Percentiles rank a stretch among this genome's conserved stretches.
These are phyloP conservation scores for Lycocerus yunnanus DNA, from an alignment of 2,888 invertebrate species.

Conservation along the genomic window DNA sequence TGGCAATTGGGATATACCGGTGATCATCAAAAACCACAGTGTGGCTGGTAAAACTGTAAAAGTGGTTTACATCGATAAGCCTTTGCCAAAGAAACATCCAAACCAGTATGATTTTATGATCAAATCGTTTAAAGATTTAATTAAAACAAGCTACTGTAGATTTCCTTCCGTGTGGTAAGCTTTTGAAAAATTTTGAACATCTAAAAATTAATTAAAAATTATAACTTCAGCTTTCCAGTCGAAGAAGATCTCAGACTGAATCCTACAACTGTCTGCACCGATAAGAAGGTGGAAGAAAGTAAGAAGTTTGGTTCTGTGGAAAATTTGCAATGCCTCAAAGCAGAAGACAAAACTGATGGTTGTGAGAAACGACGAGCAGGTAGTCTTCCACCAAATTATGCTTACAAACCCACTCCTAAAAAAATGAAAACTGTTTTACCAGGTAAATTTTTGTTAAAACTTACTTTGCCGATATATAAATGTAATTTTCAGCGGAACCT, in stretches of 20 bases:
- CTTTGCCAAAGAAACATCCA: conserved; percentile 39
- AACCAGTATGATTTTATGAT: conserved; percentile 39
- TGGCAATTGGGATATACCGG: conserved; percentile 45
- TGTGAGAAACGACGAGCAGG: not conserved
- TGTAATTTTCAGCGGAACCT: not conserved
- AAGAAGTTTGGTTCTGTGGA: not conserved
- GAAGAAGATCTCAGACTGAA: not conserved
- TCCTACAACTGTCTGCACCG: not conserved
- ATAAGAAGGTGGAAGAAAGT: not conserved
- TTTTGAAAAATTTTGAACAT: too few species aligned
- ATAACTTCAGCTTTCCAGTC: too few species aligned
- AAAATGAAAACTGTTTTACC: not conserved
- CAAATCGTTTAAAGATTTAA: conserved; percentile 40
- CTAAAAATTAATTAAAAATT: too few species aligned
- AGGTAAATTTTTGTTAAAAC: not conserved
- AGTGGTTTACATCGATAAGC: conserved; percentile 48
- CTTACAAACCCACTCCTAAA: not conserved
- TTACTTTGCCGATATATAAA: not conserved
- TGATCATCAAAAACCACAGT: conserved; percentile 42
- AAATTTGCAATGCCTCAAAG: not conserved
- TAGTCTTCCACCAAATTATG: not conserved
- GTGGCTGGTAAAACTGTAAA: conserved; percentile 32
- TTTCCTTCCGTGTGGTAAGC: conserved; percentile 4
- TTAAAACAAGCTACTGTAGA: conserved; percentile 46
- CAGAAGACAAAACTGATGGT: not conserved